Evolutionary conservation across 1,140 invertebrate species (phyloP).

Genomic region (Prorops nasuta): DNA sequence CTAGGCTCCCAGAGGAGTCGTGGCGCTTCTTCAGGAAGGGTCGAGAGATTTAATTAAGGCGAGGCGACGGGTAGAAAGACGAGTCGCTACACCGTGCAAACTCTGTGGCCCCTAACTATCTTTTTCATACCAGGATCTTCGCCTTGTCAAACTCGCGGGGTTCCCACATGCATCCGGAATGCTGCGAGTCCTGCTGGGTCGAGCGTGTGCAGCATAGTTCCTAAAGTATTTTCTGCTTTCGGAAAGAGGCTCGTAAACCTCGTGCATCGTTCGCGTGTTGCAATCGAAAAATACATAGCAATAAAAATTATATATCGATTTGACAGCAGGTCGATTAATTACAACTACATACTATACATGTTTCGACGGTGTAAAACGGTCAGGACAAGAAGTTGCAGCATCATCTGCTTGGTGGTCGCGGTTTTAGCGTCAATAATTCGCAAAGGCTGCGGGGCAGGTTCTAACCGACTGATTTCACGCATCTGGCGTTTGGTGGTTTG

Average conservation of each 20-base stretch:
- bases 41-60: conserved; percentile 40
- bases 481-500: conserved; percentile 54
- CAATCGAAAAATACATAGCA: no score
- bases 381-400: no score
- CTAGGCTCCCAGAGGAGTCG: conserved; percentile 17
- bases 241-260: no score
- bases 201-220: conserved; percentile 30
- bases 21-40: conserved; percentile 28
- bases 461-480: conserved; percentile 51
- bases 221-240: conserved; percentile 19
- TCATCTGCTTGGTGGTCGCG: conserved; percentile 29
- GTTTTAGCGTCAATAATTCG: conserved; percentile 45
- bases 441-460: conserved; percentile 41
- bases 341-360: no score
- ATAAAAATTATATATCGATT: no score
- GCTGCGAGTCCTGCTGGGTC: conserved; percentile 25
- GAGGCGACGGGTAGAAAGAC: conserved; percentile 32
- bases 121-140: conserved; percentile 11
- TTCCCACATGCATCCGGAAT: conserved; percentile 23
- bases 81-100: conserved; percentile 33
- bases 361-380: no score
- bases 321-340: no score
- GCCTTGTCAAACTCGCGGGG: conserved; percentile 26
- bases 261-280: no score
- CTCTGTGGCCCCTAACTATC: conserved; percentile 15